Percentiles rank a stretch among this genome's conserved stretches.
phyloP scores from a whole-genome alignment of 23 tunicate genomes.

The Trididemnum nubilum region DNA sequence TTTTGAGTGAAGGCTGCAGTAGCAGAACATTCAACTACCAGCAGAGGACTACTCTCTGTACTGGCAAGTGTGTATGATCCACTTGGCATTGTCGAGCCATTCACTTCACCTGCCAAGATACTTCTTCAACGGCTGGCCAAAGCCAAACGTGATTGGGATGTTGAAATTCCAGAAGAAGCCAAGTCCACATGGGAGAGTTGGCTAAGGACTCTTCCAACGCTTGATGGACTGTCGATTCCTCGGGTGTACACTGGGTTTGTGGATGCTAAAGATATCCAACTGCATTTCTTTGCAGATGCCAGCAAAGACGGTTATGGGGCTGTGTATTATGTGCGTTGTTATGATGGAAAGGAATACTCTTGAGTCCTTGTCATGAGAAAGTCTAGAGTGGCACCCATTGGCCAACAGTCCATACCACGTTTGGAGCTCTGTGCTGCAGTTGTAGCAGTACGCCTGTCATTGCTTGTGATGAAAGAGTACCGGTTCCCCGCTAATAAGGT shows the following conservation, averaged over 20 bases:
- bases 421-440: conserved; percentile 37
- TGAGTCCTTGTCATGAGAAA: conserved; percentile 23
- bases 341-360: not conserved
- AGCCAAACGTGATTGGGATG: conserved; percentile 13
- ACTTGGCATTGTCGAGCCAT: conserved; percentile 15
- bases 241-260: not conserved
- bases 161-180: not conserved
- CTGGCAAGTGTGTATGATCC: conserved; percentile 11
- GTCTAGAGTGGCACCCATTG: conserved; percentile 26
- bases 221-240: conserved; percentile 18
- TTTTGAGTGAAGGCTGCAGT: not conserved
- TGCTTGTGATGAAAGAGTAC: not conserved
- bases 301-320: conserved; percentile 27
- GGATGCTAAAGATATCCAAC: not conserved
- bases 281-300: conserved; percentile 44
- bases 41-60: conserved; percentile 18
- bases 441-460: conserved; percentile 11
- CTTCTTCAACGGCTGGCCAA: conserved; percentile 4
- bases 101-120: not conserved
- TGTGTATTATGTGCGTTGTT: conserved; percentile 21
- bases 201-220: conserved; percentile 1
- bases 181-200: not conserved
- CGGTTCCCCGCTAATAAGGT: not conserved
- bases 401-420: conserved; percentile 14
- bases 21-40: not conserved